Evolutionary conservation across 2,797 vertebrate species (phyloP), one percentile per base, ranked within the genome.

Genomic region (Pseudomugil tenellus): DNA sequence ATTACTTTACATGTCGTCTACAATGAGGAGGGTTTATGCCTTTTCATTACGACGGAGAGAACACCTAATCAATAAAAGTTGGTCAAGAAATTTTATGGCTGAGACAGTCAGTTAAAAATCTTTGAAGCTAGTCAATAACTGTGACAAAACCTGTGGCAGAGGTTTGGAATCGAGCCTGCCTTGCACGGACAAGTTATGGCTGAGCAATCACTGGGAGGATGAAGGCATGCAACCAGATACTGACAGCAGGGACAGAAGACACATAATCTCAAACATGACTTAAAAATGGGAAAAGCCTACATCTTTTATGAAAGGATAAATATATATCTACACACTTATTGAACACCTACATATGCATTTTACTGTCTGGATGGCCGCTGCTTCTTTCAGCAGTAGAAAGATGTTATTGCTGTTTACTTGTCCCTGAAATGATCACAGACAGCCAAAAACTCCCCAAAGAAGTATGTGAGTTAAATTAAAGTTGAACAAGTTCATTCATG

Each of bases 21-120:
- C 85, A 85, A 77, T 82, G 63, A 64, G 19, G 51, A 78, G 91
- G 89, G 89, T 80, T 86, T 89, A 89, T 93, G 86, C 78, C 83
- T 92, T 84, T 91, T 83, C 81, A 84, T 93, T 91, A 92, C 93
- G 88, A 86, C 76, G 69, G 75, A 92, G 85, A 88, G 90, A 90
- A 89, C 84, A 70, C 89, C 91, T 86, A 90, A 93, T 94, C 92
- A 89, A 93, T 94, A 94, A 89, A 79, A 85, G 79, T 76, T 70
- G 32, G 76, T 65, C 35, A 54, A 70, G 65, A 80, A 76, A 41
- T 89, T 90, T 89, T 92, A 93, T 83, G 69, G 84, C 90, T 63
- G 16, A 65, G 26, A 43, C 71, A 70, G 19, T 67, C 37, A 19
- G 80, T 85, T 87, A 85, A 80, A 89, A 90, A 87, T 78, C 85